phyloP scores from a whole-genome alignment of 2,888 invertebrate genomes.

The Macrophya alboannulata region DNA sequence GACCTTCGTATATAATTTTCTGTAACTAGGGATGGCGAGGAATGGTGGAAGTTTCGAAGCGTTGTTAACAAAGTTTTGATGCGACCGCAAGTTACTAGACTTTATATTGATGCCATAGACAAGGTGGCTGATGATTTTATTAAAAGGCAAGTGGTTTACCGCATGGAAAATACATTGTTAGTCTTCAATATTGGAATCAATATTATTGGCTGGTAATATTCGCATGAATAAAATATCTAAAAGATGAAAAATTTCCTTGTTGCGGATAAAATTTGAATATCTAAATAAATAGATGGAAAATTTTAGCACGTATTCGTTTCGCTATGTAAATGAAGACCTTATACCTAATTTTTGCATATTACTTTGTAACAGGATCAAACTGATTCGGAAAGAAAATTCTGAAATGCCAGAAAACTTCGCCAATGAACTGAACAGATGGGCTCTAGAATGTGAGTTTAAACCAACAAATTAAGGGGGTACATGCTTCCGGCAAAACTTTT shows the following conservation, averaged over 20 bases:
- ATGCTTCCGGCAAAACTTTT: neutral
- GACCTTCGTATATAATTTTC: constrained; percentile 18
- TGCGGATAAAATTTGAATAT: neutral
- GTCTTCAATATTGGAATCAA: neutral
- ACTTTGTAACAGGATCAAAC: constrained; percentile 71
- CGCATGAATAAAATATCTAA: neutral
- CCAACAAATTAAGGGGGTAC: constrained; percentile 4
- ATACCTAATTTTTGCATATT: neutral
- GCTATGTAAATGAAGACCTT: neutral
- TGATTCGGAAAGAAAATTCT: constrained; percentile 70
- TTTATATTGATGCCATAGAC: constrained; percentile 72
- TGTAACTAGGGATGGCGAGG: constrained; percentile 76
- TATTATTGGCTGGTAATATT: neutral
- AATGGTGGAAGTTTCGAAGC: constrained; percentile 82
- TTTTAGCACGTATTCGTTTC: neutral
- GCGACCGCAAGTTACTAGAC: constrained; percentile 78
- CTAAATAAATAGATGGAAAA: constrained; percentile 6
- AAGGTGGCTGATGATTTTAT: constrained; percentile 71
- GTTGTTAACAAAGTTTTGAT: constrained; percentile 82
- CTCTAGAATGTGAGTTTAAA: constrained; percentile 81
- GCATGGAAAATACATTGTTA: neutral
- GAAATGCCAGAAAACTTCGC: constrained; percentile 81
- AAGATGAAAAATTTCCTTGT: neutral
- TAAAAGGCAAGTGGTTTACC: constrained; percentile 56
- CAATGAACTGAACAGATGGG: constrained; percentile 84